phyloP scores from a whole-genome alignment of 2,888 invertebrate species.

The Heteropelma amictum region DNA sequence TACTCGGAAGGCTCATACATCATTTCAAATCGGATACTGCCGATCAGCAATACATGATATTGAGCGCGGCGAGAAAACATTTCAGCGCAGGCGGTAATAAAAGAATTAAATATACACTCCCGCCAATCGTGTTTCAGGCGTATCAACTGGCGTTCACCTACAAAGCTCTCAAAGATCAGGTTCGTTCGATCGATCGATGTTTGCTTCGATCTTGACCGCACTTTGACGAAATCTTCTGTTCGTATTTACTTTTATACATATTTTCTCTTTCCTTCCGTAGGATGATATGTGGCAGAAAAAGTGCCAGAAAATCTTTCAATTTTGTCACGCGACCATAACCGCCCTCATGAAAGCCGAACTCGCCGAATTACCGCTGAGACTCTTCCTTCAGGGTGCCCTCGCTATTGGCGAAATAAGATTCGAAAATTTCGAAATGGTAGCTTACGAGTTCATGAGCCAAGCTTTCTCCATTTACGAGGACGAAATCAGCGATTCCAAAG shows the following conservation, averaged over 20 bases:
- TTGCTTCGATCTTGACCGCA: neutral
- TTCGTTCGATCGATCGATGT: conserved; percentile 67
- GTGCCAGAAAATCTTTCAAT: conserved; percentile 98
- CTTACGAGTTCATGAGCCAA: conserved; percentile 98
- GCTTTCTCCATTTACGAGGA: conserved; percentile 99
- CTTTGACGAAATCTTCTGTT: neutral
- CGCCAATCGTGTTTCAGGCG: conserved; percentile 96
- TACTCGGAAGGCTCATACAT: conserved; percentile 92
- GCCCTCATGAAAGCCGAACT: conserved; percentile 96
- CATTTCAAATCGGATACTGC: conserved; percentile 88
- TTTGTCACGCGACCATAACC: conserved; percentile 96
- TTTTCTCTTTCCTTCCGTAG: conserved; percentile 77
- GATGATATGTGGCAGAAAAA: conserved; percentile 99
- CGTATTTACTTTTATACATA: neutral
- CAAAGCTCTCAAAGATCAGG: conserved; percentile 86
- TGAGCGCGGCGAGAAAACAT: conserved; percentile 92
- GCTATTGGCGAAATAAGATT: conserved; percentile 95
- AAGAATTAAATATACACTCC: conserved; percentile 93
- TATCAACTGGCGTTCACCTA: conserved; percentile 93
- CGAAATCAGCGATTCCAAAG: conserved; percentile 98
- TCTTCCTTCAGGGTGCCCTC: conserved; percentile 97
- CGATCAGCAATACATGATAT: conserved; percentile 93
- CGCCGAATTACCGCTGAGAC: conserved; percentile 93
- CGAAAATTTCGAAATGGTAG: conserved; percentile 96
- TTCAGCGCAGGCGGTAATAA: conserved; percentile 94